These are phyloP conservation scores for Drosophila erecta DNA, from an alignment of 1,140 invertebrate genomes.

Conservation along the genomic window DNA sequence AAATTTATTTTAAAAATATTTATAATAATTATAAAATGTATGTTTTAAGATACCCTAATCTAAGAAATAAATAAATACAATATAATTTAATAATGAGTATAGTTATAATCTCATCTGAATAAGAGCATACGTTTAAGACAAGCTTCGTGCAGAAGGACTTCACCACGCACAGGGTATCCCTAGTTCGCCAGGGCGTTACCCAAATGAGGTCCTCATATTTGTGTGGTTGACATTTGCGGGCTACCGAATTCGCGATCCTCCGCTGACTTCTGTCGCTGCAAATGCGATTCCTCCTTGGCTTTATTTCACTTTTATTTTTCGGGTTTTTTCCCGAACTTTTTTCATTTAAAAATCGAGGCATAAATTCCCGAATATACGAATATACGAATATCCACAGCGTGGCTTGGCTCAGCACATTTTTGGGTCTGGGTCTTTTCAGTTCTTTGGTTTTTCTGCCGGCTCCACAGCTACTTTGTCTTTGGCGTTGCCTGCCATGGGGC, in stretches of 20 bases:
- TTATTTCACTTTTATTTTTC: constrained; percentile 60
- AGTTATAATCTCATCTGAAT: no score
- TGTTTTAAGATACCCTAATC: no score
- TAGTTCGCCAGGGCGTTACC: background rate
- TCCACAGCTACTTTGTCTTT: constrained; percentile 73
- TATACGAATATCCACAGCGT: constrained; percentile 41
- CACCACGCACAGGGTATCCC: background rate
- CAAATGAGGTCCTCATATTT: constrained; percentile 27
- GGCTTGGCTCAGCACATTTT: constrained; percentile 43
- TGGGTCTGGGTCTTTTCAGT: constrained; percentile 28
- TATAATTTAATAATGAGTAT: no score
- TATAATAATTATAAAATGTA: no score
- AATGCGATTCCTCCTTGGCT: constrained; percentile 29
- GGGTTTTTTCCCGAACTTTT: constrained; percentile 37
- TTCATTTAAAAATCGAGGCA: constrained; percentile 60
- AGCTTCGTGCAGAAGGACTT: background rate
- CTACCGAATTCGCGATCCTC: constrained; percentile 52
- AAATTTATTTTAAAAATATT: no score
- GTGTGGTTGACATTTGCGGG: constrained; percentile 44
- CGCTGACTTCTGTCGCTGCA: constrained; percentile 39
- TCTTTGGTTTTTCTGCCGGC: constrained; percentile 19
- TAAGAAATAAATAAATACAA: no score
- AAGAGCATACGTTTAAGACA: no score
- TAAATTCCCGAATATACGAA: constrained; percentile 75
- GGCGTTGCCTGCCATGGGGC: constrained; percentile 63